Base-by-base conservation (phyloP, 2,113 vertebrate genomes). In the Coreoperca whiteheadi region DNA sequence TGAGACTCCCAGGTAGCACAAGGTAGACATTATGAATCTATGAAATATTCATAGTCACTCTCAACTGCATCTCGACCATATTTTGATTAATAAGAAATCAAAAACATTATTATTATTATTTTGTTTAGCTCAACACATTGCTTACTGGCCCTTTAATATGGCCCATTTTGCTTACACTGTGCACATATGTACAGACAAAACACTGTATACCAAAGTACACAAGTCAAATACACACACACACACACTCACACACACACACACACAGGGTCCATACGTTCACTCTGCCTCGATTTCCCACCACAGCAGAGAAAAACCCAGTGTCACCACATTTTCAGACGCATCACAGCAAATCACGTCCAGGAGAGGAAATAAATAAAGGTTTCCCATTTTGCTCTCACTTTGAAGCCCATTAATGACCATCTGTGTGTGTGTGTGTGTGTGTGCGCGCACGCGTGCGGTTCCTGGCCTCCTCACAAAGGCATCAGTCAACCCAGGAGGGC, bases 401-500 rank as follows among this genome's bases (percentile, higher is more conserved):
- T 89, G 87, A 89, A 88, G 83, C 25, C 77, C 68, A 91, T 90
- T 93, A 91, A 92, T 84, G 79, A 77, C 87, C 84, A 87, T 90
- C 71, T 90, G 79, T 84, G 65, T 60, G 82, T 83, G 39, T 72
- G 50, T 80, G 63, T 43, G 84, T 32, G 48, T 63, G 41, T 69
- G 53, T 76, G 87, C 75, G 75, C 57, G 54, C 71, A 43, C 67
- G 74, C 77, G 51, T 81, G 77, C 88, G 87, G 84, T 93, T 94
- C 85, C 92, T 95, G 93, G 92, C 93, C 80, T 88, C 89, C 77
- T 88, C 88, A 95, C 93, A 93, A 95, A 94, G 93, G 87, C 92
- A 92, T 95, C 92, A 92, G 90, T 91, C 92, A 93, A 89, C 87
- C 89, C 93, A 95, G 93, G 92, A 94, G 93, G 91, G 90, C 85